Percentiles rank a stretch among this genome's conserved stretches.
phyloP scores from a whole-genome alignment of 2,113 vertebrate species.

The Heterotilapia buettikoferi region DNA sequence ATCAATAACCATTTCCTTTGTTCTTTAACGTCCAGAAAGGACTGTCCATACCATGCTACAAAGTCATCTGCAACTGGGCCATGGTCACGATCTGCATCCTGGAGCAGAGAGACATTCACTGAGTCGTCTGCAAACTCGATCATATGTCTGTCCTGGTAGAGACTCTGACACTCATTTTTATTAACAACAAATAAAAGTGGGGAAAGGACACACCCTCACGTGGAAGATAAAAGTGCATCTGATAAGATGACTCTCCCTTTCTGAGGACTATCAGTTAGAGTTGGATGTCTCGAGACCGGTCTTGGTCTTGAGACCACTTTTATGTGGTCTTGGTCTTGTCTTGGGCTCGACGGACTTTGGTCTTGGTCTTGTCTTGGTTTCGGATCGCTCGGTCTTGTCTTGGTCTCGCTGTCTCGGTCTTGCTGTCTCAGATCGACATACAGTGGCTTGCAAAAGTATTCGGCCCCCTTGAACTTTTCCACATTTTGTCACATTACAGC shows the following conservation, averaged over 20 bases:
- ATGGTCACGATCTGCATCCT: not conserved
- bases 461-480: too few species aligned
- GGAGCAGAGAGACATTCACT: not conserved
- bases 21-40: not conserved
- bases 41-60: not conserved
- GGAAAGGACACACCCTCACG: not conserved
- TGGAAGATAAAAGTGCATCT: not conserved
- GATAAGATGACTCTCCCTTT: not conserved
- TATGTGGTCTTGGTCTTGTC: too few species aligned
- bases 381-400: too few species aligned
- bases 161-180: not conserved
- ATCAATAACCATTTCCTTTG: not conserved
- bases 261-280: not conserved
- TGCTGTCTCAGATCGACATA: too few species aligned
- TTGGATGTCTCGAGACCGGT: too few species aligned
- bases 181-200: not conserved
- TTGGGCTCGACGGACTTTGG: too few species aligned
- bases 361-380: too few species aligned
- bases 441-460: too few species aligned
- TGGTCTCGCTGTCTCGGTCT: too few species aligned
- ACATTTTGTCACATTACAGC: too few species aligned
- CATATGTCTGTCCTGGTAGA: not conserved
- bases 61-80: not conserved
- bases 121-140: not conserved
- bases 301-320: too few species aligned